phyloP scores from a whole-genome alignment of 2,888 invertebrate species.

The Mongoloraphidia duomilia region DNA sequence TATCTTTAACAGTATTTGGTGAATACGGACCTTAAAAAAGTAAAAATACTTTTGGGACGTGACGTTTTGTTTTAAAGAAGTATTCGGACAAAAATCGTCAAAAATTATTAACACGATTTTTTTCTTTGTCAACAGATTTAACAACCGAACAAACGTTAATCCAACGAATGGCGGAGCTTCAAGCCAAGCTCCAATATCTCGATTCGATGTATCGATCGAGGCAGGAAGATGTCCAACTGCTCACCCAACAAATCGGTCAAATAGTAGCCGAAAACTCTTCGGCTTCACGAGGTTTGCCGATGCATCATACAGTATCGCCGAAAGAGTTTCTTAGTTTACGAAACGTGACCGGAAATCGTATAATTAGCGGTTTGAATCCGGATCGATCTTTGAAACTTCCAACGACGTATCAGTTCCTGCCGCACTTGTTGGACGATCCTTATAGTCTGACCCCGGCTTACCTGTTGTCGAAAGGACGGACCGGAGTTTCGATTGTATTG shows the following conservation, averaged over 20 bases:
- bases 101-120: no score
- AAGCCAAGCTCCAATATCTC: slow-evolving; percentile 62
- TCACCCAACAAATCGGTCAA: slow-evolving; percentile 49
- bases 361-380: slow-evolving; percentile 29
- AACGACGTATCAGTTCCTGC: slow-evolving; percentile 72
- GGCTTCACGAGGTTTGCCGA: slow-evolving; percentile 16
- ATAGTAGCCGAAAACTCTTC: slow-evolving; percentile 33
- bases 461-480: slow-evolving; percentile 56
- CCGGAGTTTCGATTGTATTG: slow-evolving; percentile 66
- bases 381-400: slow-evolving; percentile 48
- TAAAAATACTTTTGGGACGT: no score
- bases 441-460: slow-evolving; percentile 65
- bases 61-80: no score
- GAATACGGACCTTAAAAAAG: no score
- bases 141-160: slow-evolving; percentile 50
- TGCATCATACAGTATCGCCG: slow-evolving; percentile 13
- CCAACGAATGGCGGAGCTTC: slow-evolving; percentile 58
- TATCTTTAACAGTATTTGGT: no score
- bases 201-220: slow-evolving; percentile 63
- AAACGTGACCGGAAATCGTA: slow-evolving; percentile 35
- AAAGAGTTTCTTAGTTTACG: slow-evolving; percentile 29
- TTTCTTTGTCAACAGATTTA: slow-evolving; percentile 33
- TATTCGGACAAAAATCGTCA: no score
- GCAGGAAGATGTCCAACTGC: slow-evolving; percentile 58
- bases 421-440: slow-evolving; percentile 69